These are phyloP conservation scores for Salarias fasciatus DNA, from an alignment of 2,797 vertebrate genomes.

Conservation along the genomic window DNA sequence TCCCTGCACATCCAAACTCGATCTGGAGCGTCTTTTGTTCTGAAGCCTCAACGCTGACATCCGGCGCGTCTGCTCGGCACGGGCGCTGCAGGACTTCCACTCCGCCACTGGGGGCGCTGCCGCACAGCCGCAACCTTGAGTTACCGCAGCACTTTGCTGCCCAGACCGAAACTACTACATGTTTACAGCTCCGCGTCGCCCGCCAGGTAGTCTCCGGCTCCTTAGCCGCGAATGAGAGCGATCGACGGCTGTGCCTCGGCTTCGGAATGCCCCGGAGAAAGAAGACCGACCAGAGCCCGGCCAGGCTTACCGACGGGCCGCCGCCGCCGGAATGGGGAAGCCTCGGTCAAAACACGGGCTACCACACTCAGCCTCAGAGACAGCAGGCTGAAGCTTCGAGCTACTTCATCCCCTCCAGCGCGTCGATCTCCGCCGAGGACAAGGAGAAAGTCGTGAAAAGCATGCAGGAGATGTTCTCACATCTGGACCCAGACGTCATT, in stretches of 20 bases:
- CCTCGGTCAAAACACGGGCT: slow-evolving; percentile 36
- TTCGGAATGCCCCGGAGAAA: slow-evolving; percentile 91
- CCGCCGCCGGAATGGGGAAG: slow-evolving; percentile 47
- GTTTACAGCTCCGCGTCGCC: background rate
- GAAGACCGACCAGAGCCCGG: slow-evolving; percentile 87
- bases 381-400: slow-evolving; percentile 42
- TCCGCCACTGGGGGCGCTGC: too few relatives aligned
- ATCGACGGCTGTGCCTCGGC: background rate
- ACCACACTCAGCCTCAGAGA: slow-evolving; percentile 29
- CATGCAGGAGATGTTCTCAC: slow-evolving; percentile 96
- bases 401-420: slow-evolving; percentile 33
- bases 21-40: too few relatives aligned
- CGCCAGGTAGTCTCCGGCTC: background rate
- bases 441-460: slow-evolving; percentile 85
- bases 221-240: slow-evolving; percentile 45
- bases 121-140: too few relatives aligned
- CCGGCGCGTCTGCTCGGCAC: too few relatives aligned
- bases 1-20: too few relatives aligned
- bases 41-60: too few relatives aligned
- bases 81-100: too few relatives aligned
- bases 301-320: slow-evolving; percentile 73
- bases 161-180: too few relatives aligned
- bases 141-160: too few relatives aligned
- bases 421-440: slow-evolving; percentile 32
- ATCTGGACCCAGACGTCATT: slow-evolving; percentile 92